phyloP scores from a whole-genome alignment of 2,113 vertebrate genomes.

The Gasterosteus aculeatus region DNA sequence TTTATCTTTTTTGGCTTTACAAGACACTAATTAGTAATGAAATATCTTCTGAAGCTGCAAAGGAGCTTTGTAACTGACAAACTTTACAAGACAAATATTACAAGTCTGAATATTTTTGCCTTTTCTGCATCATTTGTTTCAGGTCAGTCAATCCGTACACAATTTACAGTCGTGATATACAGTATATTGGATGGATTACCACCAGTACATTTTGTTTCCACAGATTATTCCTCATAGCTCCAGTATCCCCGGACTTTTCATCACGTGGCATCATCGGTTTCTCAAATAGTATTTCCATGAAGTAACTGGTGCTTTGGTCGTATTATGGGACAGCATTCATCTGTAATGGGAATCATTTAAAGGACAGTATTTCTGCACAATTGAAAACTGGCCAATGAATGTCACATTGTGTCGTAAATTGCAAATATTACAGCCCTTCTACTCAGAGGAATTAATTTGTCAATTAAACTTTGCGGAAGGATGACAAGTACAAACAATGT shows the following conservation, averaged over 20 bases:
- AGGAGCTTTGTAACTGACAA: background rate
- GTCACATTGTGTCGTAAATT: background rate
- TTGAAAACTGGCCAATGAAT: background rate
- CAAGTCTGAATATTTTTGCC: background rate
- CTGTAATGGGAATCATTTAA: background rate
- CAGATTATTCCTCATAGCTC: background rate
- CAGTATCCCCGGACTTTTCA: background rate
- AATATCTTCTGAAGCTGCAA: background rate
- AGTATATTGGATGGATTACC: background rate
- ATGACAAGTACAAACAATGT: constrained; percentile 9
- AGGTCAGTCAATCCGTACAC: background rate
- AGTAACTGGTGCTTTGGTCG: background rate
- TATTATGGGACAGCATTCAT: background rate
- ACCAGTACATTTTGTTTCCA: background rate
- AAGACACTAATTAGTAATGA: background rate
- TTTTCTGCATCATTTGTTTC: background rate
- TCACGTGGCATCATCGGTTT: no score
- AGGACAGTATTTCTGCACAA: background rate
- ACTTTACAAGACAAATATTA: background rate
- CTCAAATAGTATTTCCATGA: background rate
- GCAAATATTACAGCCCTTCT: background rate
- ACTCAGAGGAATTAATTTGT: background rate
- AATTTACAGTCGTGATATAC: no score
- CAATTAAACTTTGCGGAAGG: background rate
- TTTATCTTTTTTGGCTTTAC: background rate